Percentiles rank a stretch among this genome's conserved stretches.
These are phyloP conservation scores for Phaedon cochleariae DNA, from an alignment of 2,888 invertebrate genomes.

Conservation along the genomic window DNA sequence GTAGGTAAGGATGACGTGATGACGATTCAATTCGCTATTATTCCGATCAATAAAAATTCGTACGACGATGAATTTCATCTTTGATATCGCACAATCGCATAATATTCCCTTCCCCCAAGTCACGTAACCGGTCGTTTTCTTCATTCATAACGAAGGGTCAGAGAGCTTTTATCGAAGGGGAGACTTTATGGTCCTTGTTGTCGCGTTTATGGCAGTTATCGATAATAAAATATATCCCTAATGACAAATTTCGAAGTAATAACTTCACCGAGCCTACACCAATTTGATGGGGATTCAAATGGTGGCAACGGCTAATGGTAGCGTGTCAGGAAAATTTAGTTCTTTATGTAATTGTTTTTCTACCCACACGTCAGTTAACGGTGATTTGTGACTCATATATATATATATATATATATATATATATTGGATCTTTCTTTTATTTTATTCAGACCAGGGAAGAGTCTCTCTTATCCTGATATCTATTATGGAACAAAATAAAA, in stretches of 20 bases:
- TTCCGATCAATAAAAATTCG: background rate
- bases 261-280: conserved; percentile 29
- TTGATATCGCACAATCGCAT: background rate
- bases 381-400: too few species aligned
- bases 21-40: too few species aligned
- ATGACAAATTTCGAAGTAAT: conserved; percentile 47
- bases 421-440: too few species aligned
- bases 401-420: too few species aligned
- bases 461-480: too few species aligned
- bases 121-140: conserved; percentile 32
- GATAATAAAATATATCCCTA: conserved; percentile 49
- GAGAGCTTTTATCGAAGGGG: conserved; percentile 45
- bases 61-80: background rate
- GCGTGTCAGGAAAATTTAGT: background rate
- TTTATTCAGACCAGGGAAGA: too few species aligned
- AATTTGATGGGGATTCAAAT: conserved; percentile 34
- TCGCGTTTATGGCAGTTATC: conserved; percentile 49
- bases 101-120: conserved; percentile 29
- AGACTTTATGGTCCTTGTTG: conserved; percentile 53
- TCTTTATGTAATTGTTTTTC: background rate
- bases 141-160: conserved; percentile 36
- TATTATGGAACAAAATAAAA: too few species aligned
- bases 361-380: background rate
- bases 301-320: conserved; percentile 5
- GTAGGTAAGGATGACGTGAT: too few species aligned